A percentile compares a stretch with the other conserved stretches of the same genome.
These are phyloP conservation scores for Toxotes chatareus DNA, from an alignment of 2,113 vertebrate species.

Conservation along the genomic window DNA sequence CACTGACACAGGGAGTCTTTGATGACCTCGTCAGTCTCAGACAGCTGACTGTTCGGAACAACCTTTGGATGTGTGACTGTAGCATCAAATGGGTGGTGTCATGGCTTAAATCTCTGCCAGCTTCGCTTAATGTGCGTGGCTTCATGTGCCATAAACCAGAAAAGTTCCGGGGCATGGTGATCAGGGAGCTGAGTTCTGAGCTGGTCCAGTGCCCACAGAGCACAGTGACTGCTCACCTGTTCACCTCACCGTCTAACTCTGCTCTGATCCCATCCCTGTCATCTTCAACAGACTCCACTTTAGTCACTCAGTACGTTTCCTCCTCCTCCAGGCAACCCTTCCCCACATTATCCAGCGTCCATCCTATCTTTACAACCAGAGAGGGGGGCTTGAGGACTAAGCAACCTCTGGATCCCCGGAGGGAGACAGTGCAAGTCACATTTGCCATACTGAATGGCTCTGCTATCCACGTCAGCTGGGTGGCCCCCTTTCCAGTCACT, in stretches of 20 bases:
- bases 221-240: slow-evolving; percentile 77
- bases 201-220: slow-evolving; percentile 90
- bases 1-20: slow-evolving; percentile 90
- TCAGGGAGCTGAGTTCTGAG: slow-evolving; percentile 92
- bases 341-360: slow-evolving; percentile 47
- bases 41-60: slow-evolving; percentile 95
- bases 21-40: slow-evolving; percentile 89
- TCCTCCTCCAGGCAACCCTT: slow-evolving; percentile 35
- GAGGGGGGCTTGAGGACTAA: slow-evolving; percentile 73
- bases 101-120: slow-evolving; percentile 91
- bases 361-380: slow-evolving; percentile 51
- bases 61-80: slow-evolving; percentile 95
- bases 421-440: slow-evolving; percentile 87
- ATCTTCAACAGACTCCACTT: slow-evolving; percentile 24
- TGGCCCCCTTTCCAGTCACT: slow-evolving; percentile 87
- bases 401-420: slow-evolving; percentile 78
- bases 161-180: slow-evolving; percentile 92
- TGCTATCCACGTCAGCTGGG: slow-evolving; percentile 92
- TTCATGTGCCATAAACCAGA: slow-evolving; percentile 96
- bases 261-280: slow-evolving; percentile 30
- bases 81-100: slow-evolving; percentile 93
- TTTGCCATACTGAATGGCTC: slow-evolving; percentile 90
- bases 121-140: slow-evolving; percentile 91
- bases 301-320: slow-evolving; percentile 36
- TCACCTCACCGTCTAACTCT: slow-evolving; percentile 35